Base-by-base conservation (phyloP, 2,888 invertebrate genomes). In the Caenorhabditis sp. region DNA sequence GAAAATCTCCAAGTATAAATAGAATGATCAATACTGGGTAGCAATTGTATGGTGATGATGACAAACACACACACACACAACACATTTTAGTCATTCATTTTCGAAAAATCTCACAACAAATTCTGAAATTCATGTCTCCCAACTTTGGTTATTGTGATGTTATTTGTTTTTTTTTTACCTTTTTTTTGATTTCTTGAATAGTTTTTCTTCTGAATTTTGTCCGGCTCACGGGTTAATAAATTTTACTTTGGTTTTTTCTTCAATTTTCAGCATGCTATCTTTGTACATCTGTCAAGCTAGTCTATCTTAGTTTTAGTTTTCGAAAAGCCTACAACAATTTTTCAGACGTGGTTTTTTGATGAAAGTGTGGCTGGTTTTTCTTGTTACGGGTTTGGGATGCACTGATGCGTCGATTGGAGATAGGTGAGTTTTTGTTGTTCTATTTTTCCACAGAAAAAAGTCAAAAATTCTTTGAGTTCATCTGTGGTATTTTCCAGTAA, bases 1-100 rank as follows among this genome's bases (percentile, higher is more conserved):
- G 17, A 78, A 76, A 3, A 53, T 69, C 4, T 61, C 66, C 65
- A 62, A 81, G 63, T 67, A 74, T 61, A 27, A 43, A 31, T 72
- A 63, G 37, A 21, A 17, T 50, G 17, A 5, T 50, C 50, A 21
- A 21, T 14, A 17, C 43, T 17, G 14, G 14, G 43, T 43, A 17
- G 2, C 31, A 31, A 6, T 10, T 31, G 4, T 31, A 10, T 31
- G 31, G 31, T 31, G 31, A 31, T 31, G 10, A 31, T 6, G 10
- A 31, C 10, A 6, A 31, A 10, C 4, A 6, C 4, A 31, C 10
- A 31, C 31, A 4, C 5, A 10, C 10, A 31, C 5, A 31, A 31
- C 31, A 31, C 19, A 26, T 49, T 19, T 19, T 24, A 24, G 24
- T 19, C 10, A 3, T 53, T 24, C n/a, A 21, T 24, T 3, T 53